These are phyloP conservation scores for Spisula subtruncata DNA, from an alignment of 2,888 invertebrate species.

Conservation along the genomic window DNA sequence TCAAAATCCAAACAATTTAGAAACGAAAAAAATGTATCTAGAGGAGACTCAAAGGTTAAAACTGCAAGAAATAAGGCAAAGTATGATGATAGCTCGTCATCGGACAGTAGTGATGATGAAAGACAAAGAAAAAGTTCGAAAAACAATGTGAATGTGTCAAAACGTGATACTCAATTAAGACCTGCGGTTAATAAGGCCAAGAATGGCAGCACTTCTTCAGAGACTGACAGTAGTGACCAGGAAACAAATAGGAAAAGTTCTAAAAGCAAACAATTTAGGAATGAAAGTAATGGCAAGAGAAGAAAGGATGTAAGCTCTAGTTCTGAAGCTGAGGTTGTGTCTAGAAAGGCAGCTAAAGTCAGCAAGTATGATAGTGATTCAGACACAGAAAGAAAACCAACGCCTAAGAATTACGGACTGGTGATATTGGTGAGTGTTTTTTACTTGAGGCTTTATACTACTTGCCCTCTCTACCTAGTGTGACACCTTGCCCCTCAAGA, in stretches of 20 bases:
- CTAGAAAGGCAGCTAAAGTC: constrained; percentile 6
- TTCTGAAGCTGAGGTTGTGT: constrained; percentile 13
- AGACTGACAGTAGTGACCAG: background rate
- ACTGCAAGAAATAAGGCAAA: background rate
- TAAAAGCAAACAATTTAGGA: background rate
- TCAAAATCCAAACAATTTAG: background rate
- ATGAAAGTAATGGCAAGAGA: background rate
- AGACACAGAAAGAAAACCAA: constrained; percentile 30
- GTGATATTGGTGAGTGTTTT: constrained; percentile 56
- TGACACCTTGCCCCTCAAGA: too few relatives aligned
- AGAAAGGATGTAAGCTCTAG: constrained; percentile 28
- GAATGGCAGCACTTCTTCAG: background rate
- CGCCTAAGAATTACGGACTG: constrained; percentile 60
- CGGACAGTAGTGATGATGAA: background rate
- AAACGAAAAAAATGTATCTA: background rate
- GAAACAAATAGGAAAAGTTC: background rate
- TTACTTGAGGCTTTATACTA: background rate
- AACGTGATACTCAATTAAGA: background rate
- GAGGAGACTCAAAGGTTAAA: background rate
- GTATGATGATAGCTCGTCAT: background rate
- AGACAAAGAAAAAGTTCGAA: background rate
- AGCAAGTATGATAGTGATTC: constrained; percentile 42
- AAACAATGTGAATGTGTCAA: background rate
- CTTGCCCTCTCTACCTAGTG: too few relatives aligned
- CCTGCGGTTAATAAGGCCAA: background rate